phyloP scores from a whole-genome alignment of 2,113 vertebrate genomes.

The Cepphus grylle region DNA sequence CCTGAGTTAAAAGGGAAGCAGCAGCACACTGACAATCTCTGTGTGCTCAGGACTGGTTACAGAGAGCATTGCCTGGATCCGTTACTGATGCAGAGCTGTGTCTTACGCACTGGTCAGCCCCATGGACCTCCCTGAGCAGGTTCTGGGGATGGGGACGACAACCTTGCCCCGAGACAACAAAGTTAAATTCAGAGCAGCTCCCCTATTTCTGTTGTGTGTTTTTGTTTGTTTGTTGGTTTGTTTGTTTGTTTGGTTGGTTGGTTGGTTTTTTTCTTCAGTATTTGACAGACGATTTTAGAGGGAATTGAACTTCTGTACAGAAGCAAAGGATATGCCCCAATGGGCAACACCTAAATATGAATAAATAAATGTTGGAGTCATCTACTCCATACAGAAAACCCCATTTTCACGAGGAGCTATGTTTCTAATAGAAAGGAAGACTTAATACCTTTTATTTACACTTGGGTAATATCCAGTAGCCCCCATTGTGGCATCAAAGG shows the following conservation, averaged over 20 bases:
- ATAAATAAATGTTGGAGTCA: neutral
- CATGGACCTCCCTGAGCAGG: neutral
- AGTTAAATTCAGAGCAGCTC: neutral
- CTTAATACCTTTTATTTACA: neutral
- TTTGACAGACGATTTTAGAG: neutral
- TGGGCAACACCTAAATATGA: neutral
- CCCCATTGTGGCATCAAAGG: neutral
- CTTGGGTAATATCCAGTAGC: neutral
- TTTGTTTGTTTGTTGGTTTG: too few relatives aligned
- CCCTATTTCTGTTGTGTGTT: neutral
- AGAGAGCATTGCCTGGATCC: neutral
- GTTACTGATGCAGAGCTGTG: neutral
- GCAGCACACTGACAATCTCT: neutral
- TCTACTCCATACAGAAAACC: neutral
- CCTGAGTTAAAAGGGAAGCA: neutral
- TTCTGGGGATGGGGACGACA: neutral
- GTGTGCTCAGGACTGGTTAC: rapidly evolving
- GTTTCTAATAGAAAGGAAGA: neutral
- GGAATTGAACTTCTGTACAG: neutral
- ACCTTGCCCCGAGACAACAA: neutral
- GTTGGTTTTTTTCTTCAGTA: neutral
- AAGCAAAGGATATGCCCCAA: neutral
- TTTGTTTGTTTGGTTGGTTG: too few relatives aligned
- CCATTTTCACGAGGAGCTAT: neutral
- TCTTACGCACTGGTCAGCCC: neutral